Conservation (phyloP, 1,140 invertebrate species). For the Notospermus geniculatus region DNA sequence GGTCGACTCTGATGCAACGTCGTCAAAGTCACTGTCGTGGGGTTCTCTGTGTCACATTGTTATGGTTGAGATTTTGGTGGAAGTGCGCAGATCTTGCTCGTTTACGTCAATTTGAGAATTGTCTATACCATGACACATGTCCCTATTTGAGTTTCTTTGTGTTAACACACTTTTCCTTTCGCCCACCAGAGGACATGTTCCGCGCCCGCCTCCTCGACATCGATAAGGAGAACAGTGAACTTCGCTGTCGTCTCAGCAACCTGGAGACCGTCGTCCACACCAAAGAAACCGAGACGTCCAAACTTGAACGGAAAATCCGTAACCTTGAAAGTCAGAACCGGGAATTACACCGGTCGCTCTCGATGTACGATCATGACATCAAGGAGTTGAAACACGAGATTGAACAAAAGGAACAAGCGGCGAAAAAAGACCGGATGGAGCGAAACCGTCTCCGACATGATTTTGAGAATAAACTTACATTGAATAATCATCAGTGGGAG, state of each 20-base stretch:
- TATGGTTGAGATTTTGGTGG: no score
- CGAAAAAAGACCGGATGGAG: slow-evolving; percentile 44
- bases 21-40: no score
- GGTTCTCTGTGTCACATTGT: no score
- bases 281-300: slow-evolving; percentile 38
- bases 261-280: slow-evolving; percentile 43
- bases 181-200: slow-evolving; percentile 44
- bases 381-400: slow-evolving; percentile 44
- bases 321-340: slow-evolving; percentile 40
- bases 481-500: slow-evolving; percentile 47
- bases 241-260: slow-evolving; percentile 32
- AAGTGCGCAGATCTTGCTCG: no score
- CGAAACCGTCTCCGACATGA: slow-evolving; percentile 45
- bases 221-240: slow-evolving; percentile 51
- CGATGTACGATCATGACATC: slow-evolving; percentile 57
- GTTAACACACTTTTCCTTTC: no score
- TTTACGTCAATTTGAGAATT: no score
- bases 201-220: slow-evolving; percentile 51
- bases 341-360: slow-evolving; percentile 43
- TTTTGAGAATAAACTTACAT: slow-evolving; percentile 40
- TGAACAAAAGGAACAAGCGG: slow-evolving; percentile 48
- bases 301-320: slow-evolving; percentile 41
- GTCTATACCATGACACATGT: no score
- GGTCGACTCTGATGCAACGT: no score
- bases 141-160: no score